Conservation (phyloP, 2,797 vertebrate genomes). For the Eulemur rubriventer region DNA sequence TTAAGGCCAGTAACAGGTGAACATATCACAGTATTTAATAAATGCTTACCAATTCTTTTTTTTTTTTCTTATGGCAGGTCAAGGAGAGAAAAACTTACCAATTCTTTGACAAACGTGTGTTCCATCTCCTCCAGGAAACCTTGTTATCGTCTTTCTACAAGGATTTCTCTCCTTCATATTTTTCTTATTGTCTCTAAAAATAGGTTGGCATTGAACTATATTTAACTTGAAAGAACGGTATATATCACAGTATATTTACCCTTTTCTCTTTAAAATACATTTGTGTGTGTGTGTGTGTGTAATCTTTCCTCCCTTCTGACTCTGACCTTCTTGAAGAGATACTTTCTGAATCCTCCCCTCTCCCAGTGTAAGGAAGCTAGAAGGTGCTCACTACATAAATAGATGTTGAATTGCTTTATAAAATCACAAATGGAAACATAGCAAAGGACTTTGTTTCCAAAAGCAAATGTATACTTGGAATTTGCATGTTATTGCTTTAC, state of each 20-base stretch:
- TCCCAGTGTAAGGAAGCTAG: not conserved
- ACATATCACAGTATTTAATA: not conserved
- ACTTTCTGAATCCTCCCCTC: not conserved
- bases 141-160: not conserved
- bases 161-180: not conserved
- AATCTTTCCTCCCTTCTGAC: not conserved
- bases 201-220: not conserved
- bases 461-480: not conserved
- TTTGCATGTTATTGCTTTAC: not conserved
- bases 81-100: not conserved
- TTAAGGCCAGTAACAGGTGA: not conserved
- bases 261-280: conserved; percentile 18
- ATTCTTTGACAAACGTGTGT: not conserved
- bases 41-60: not conserved
- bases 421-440: not conserved
- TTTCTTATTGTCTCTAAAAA: not conserved
- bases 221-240: not conserved
- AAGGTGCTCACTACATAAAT: not conserved
- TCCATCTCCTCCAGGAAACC: not conserved
- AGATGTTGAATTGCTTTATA: not conserved
- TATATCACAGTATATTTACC: not conserved
- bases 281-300: not conserved
- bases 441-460: not conserved
- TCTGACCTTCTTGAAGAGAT: not conserved
- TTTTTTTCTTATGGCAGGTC: too few species aligned